A percentile compares a stretch with the other conserved stretches of the same genome.
phyloP scores from a whole-genome alignment of 2,797 vertebrate species.

The Trachurus trachurus region DNA sequence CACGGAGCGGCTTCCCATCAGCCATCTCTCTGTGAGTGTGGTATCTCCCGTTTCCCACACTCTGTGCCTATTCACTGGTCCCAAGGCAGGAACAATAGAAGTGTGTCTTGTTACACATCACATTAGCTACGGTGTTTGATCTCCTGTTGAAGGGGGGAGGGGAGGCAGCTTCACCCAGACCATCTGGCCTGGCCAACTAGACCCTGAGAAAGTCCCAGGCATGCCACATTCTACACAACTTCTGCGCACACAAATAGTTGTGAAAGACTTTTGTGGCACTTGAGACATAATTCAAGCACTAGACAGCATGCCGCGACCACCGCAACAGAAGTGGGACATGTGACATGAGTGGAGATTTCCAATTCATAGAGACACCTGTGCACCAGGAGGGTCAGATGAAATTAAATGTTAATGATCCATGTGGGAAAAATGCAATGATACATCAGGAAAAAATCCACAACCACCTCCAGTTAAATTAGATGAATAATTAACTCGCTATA shows the following conservation, averaged over 20 bases:
- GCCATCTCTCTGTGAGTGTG: constrained; percentile 86
- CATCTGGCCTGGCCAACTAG: constrained; percentile 85
- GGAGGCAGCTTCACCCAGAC: constrained; percentile 70
- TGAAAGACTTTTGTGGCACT: constrained; percentile 80
- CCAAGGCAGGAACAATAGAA: constrained; percentile 85
- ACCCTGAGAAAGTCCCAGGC: constrained; percentile 82
- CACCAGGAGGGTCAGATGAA: constrained; percentile 26
- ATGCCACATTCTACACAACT: constrained; percentile 75
- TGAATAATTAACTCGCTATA: background rate
- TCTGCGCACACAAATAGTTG: constrained; percentile 73
- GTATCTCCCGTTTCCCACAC: constrained; percentile 87
- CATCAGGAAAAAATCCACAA: background rate
- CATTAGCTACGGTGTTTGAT: constrained; percentile 90
- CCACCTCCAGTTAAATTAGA: background rate
- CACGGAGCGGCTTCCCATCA: constrained; percentile 78
- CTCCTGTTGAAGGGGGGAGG: constrained; percentile 77
- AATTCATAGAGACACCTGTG: constrained; percentile 51
- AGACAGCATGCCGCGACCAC: constrained; percentile 56
- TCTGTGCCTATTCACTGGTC: constrained; percentile 82
- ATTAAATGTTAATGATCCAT: constrained; percentile 41
- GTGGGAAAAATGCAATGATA: constrained; percentile 18
- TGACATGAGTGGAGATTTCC: constrained; percentile 28
- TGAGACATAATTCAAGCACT: constrained; percentile 74
- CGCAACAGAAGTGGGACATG: constrained; percentile 51
- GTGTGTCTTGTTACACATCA: constrained; percentile 91